Evolutionary conservation across 2,888 invertebrate genomes (phyloP), one percentile per base, ranked within the genome.

Genomic region (Oscheius sp.): DNA sequence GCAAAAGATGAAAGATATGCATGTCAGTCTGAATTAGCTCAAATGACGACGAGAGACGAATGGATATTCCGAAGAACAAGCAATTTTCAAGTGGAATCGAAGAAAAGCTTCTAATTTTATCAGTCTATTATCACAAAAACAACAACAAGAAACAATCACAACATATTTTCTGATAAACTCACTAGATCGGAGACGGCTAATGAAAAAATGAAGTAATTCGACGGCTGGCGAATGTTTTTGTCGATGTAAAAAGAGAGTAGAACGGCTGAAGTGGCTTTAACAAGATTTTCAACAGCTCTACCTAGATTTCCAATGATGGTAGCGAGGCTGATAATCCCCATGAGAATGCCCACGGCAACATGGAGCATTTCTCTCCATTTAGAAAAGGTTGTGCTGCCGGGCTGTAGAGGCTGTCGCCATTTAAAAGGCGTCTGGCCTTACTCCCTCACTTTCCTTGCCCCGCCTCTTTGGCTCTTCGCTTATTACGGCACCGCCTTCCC

Each of bases 171-270:
- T n/a, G n/a, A n/a, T 4, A 65, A 52, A 79, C 82, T 72, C 61
- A 85, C 85, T 79, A 86, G 73, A 74, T 86, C 86, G 95, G 79
- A 97, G 90, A 96, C 94, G 53, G 98, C 98, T 74, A 98, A 90
- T 0, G 97, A 97, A 8, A 96, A 96, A 78, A 98, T 96, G 90
- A 97, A 98, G 89, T 97, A 98, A 90, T 98, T 98, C 88, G 96
- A 96, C 31, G 98, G 97, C 29, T 97, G 96, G 67, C 98, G 89
- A 75, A 91, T 90, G 74, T 82, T 83, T 74, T 86, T 86, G 78
- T 86, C 86, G 37, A 86, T 71, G 70, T 85, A 85, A 73, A 84
- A 86, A 5, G 84, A 84, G 27, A 86, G 73, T 20, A 86, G 66
- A 3, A 86, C 86, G 75, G 98, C 90, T n/a, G n/a, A n/a, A n/a